Conservation (phyloP, 2,113 vertebrate genomes). For the Tetrax tetrax region DNA sequence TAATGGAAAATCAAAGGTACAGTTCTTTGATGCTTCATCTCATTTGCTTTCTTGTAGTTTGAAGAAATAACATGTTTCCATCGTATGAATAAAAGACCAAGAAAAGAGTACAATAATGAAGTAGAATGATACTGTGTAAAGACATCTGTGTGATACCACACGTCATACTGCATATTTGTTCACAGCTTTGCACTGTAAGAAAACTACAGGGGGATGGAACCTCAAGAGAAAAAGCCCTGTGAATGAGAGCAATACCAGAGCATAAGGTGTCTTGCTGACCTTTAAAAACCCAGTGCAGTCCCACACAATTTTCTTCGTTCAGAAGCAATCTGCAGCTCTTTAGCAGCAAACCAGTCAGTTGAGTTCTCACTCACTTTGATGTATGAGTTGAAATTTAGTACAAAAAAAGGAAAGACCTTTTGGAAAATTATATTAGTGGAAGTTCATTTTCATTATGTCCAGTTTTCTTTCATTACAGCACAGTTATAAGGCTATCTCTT, state of each 20-base stretch:
- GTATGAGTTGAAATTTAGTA: not conserved
- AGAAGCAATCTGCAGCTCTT: not conserved
- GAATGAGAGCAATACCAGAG: not conserved
- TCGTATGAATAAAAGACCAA: not conserved
- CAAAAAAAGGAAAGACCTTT: not conserved
- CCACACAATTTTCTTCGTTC: not conserved
- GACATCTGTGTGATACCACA: not conserved
- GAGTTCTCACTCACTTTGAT: not conserved
- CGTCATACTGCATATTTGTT: not conserved
- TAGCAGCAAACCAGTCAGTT: not conserved
- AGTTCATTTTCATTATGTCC: not conserved
- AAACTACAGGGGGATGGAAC: not conserved
- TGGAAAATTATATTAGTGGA: not conserved
- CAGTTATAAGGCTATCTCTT: not conserved
- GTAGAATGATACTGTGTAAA: not conserved
- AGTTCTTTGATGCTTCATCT: not conserved
- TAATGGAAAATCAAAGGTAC: not conserved
- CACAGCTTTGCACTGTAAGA: not conserved
- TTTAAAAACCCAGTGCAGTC: not conserved
- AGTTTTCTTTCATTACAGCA: not conserved
- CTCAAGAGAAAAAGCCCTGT: not conserved
- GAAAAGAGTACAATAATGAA: not conserved
- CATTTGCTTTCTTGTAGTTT: not conserved
- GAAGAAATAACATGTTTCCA: not conserved
- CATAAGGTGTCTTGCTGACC: not conserved